These are phyloP conservation scores for Nyleta sp. DNA, from an alignment of 2,888 invertebrate species.

Conservation along the genomic window DNA sequence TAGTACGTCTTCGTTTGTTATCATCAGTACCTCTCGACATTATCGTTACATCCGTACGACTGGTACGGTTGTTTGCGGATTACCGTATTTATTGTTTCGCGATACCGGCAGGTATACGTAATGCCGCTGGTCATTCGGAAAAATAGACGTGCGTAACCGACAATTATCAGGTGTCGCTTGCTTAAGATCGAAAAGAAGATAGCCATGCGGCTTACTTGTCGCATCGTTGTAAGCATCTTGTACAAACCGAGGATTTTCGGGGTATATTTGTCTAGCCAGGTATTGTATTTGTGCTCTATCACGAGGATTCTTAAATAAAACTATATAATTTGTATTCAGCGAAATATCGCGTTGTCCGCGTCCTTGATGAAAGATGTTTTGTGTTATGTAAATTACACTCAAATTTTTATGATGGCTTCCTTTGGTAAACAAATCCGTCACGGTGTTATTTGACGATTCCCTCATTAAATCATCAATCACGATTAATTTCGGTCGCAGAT, in stretches of 20 bases:
- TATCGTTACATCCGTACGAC: constrained; percentile 1
- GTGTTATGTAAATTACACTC: constrained; percentile 4
- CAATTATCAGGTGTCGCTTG: constrained; percentile 19
- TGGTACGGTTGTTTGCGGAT: background rate
- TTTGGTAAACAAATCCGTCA: constrained; percentile 67
- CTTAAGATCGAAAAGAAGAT: constrained; percentile 19
- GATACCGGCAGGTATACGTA: constrained; percentile 1
- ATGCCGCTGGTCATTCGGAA: background rate
- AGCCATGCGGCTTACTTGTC: constrained; percentile 14
- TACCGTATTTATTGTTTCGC: background rate
- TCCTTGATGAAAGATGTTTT: constrained; percentile 7
- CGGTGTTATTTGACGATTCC: constrained; percentile 15
- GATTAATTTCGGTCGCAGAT: constrained; percentile 10
- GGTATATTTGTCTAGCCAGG: constrained; percentile 7
- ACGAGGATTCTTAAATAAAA: constrained; percentile 20
- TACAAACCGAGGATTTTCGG: background rate
- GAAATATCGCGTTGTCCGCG: background rate
- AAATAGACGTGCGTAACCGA: background rate
- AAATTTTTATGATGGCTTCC: constrained; percentile 63
- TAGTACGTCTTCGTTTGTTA: no score
- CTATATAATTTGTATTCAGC: constrained; percentile 3
- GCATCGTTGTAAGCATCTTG: constrained; percentile 30
- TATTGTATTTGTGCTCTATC: constrained; percentile 8
- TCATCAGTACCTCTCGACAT: background rate
- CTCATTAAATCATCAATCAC: constrained; percentile 52